Percentiles rank a stretch among this genome's conserved stretches.
These are phyloP conservation scores for Strongylocentrotus purpuratus DNA, from an alignment of 35 echinoderm and acorn worm genomes.

Conservation along the genomic window DNA sequence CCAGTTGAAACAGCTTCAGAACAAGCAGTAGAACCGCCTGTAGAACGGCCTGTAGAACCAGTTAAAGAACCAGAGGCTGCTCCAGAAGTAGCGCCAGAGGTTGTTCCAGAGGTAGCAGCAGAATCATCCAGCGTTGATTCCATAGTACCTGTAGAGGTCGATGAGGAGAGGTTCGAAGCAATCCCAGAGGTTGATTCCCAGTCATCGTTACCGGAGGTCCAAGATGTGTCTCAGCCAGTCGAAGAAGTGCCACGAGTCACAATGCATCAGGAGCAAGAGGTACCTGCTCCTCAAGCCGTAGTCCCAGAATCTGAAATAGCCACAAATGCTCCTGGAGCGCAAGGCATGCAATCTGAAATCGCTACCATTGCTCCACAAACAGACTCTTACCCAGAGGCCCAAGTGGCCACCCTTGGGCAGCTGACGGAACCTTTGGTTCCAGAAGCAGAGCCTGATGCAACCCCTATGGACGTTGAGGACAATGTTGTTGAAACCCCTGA, in stretches of 20 bases:
- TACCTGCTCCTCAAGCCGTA: constrained; percentile 14
- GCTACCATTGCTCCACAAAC: background rate
- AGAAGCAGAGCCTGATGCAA: background rate
- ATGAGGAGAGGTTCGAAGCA: background rate
- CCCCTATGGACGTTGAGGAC: background rate
- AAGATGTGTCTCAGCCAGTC: background rate
- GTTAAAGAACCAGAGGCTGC: background rate
- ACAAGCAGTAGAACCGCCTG: background rate
- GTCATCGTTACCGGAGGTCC: background rate
- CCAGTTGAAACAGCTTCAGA: background rate
- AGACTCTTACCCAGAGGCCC: constrained; percentile 8
- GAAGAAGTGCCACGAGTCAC: background rate
- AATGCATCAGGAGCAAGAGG: constrained; percentile 21
- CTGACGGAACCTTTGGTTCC: constrained; percentile 7
- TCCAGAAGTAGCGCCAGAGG: background rate
- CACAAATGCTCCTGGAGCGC: background rate
- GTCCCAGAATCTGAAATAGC: background rate
- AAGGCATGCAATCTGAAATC: background rate
- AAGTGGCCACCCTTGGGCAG: background rate
- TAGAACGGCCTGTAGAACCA: background rate
- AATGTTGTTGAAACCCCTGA: background rate
- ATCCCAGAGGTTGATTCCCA: constrained; percentile 14
- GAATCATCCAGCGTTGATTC: background rate
- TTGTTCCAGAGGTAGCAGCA: background rate
- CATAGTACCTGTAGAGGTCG: background rate